Evolutionary conservation across 2,797 vertebrate genomes (phyloP).

Genomic region (Tapera naevia): DNA sequence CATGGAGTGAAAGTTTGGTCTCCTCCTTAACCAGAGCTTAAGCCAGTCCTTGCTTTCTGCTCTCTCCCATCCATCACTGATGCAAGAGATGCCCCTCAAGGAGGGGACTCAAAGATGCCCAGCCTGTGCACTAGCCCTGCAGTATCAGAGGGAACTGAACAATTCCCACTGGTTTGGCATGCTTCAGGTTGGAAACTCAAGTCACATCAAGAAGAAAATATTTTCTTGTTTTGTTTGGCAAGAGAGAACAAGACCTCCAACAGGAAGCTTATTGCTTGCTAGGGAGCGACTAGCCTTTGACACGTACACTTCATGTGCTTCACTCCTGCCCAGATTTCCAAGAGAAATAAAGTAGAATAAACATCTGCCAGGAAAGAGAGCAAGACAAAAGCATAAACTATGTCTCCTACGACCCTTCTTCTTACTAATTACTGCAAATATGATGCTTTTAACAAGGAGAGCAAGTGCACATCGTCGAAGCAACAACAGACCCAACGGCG

Average conservation of each 20-base stretch:
- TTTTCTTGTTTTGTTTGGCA: slow-evolving; percentile 40
- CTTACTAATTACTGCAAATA: not conserved
- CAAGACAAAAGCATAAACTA: slow-evolving; percentile 1
- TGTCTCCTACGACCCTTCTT: not conserved
- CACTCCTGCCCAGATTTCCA: slow-evolving; percentile 30
- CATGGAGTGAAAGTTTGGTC: not conserved
- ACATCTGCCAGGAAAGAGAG: slow-evolving; percentile 15
- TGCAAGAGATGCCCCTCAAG: not conserved
- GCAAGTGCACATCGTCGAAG: not conserved
- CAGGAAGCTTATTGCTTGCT: not conserved
- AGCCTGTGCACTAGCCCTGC: not conserved
- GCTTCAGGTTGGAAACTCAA: slow-evolving; percentile 4
- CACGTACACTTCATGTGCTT: not conserved
- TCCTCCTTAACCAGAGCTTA: not conserved
- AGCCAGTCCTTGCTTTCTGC: not conserved
- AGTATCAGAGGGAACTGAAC: not conserved
- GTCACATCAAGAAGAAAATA: not conserved
- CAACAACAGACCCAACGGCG: rapidly evolving
- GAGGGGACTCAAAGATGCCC: not conserved
- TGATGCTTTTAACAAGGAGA: not conserved
- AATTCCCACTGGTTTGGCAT: not conserved
- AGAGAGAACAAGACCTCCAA: not conserved
- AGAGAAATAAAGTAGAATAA: not conserved
- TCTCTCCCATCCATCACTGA: not conserved
- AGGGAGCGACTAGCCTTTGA: not conserved